These are phyloP conservation scores for Busseola fusca DNA, from an alignment of 2,888 invertebrate species.

Conservation along the genomic window DNA sequence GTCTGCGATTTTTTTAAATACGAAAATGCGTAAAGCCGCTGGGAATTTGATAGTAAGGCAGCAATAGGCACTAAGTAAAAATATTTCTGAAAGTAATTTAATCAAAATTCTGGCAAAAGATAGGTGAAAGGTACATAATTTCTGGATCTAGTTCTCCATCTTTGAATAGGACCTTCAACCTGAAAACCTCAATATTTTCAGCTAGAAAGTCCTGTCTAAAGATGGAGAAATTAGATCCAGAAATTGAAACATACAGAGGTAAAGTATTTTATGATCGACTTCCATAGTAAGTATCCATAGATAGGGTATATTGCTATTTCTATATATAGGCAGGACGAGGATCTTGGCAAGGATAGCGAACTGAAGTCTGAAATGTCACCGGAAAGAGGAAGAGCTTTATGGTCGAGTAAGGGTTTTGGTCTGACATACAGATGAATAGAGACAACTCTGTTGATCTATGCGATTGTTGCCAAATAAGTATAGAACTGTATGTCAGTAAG, in stretches of 20 bases:
- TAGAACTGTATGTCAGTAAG: not conserved
- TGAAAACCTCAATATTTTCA: no score
- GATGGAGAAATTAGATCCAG: no score
- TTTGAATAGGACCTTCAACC: not conserved
- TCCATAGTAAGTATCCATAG: not conserved
- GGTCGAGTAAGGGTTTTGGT: not conserved
- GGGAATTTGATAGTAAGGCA: not conserved
- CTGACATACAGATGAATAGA: conserved; percentile 11
- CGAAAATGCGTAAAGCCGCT: not conserved
- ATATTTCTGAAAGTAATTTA: not conserved
- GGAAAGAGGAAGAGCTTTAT: conserved; percentile 42
- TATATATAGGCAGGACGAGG: not conserved
- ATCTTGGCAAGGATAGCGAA: conserved; percentile 2
- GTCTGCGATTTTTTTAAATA: not conserved
- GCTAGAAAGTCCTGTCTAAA: no score
- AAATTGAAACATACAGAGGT: not conserved
- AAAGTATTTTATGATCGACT: no score
- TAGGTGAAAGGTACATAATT: no score
- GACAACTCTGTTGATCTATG: conserved; percentile 11
- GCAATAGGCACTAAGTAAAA: no score
- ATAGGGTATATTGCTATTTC: not conserved
- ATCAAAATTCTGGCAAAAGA: not conserved
- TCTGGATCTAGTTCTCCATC: no score
- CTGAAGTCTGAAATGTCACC: conserved; percentile 24
- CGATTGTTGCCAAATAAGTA: not conserved